Evolutionary conservation across 1,140 invertebrate genomes (phyloP).

Genomic region (Tenebrio molitor): DNA sequence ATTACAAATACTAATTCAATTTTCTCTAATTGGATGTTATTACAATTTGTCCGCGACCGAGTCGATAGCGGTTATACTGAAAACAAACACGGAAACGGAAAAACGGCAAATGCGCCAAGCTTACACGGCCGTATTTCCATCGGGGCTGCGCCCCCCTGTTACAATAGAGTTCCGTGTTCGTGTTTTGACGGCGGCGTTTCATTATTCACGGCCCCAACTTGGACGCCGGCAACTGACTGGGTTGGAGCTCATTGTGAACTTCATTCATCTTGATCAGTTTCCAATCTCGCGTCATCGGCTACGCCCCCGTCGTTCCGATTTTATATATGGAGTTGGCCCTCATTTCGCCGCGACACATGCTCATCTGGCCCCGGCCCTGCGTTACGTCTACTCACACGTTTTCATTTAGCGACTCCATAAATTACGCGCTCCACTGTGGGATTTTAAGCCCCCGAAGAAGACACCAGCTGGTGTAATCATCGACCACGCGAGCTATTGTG

Average conservation of each 20-base stretch:
- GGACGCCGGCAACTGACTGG: slow-evolving; percentile 8
- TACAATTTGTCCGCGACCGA: slow-evolving; percentile 23
- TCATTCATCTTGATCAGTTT: slow-evolving; percentile 58
- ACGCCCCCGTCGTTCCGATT: slow-evolving; percentile 16
- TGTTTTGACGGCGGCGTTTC: slow-evolving; percentile 32
- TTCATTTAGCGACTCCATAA: slow-evolving; percentile 39
- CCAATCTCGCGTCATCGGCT: slow-evolving; percentile 56
- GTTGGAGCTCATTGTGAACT: slow-evolving; percentile 50
- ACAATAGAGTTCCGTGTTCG: slow-evolving; percentile 1
- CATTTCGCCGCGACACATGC: slow-evolving; percentile 21
- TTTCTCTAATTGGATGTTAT: slow-evolving; percentile 31
- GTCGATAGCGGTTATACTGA: slow-evolving; percentile 15
- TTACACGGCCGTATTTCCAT: neutral
- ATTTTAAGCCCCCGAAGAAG: slow-evolving; percentile 15
- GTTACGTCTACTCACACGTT: slow-evolving; percentile 39
- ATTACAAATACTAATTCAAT: slow-evolving; percentile 37
- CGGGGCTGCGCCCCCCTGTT: neutral
- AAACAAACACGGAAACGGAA: slow-evolving; percentile 24
- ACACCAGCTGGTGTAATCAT: neutral
- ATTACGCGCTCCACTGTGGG: too few species aligned
- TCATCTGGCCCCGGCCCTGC: neutral
- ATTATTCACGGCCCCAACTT: slow-evolving; percentile 23
- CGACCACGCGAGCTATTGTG: slow-evolving; percentile 12
- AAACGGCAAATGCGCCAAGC: slow-evolving; percentile 2
- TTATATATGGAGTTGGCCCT: slow-evolving; percentile 5